Conservation (phyloP, 2,888 invertebrate genomes). For the Agriopis leucophaearia region DNA sequence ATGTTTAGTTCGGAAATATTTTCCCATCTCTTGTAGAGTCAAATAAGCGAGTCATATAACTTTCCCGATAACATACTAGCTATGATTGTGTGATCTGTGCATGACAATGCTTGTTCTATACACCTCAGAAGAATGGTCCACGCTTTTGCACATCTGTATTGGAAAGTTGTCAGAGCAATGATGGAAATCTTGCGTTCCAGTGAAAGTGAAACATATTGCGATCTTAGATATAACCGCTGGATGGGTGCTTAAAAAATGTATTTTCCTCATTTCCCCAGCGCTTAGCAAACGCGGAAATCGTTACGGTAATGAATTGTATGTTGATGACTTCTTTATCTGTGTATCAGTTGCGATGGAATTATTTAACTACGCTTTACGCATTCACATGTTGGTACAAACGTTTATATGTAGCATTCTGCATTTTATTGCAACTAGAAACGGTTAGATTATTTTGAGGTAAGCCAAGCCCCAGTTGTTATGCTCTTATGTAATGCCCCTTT, state of each 20-base stretch:
- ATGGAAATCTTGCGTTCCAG: conserved; percentile 69
- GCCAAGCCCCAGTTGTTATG: conserved; percentile 46
- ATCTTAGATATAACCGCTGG: conserved; percentile 45
- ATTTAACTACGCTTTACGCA: conserved; percentile 48
- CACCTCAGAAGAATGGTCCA: conserved; percentile 63
- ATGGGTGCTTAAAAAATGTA: conserved; percentile 49
- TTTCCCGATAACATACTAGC: conserved; percentile 66
- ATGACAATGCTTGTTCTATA: conserved; percentile 67
- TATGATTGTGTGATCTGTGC: conserved; percentile 66
- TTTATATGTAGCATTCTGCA: conserved; percentile 44
- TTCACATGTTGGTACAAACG: conserved; percentile 46
- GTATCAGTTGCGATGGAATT: conserved; percentile 46
- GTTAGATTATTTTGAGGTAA: conserved; percentile 52
- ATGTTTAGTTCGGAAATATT: conserved; percentile 26
- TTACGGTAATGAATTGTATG: conserved; percentile 55
- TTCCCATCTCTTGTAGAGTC: conserved; percentile 41
- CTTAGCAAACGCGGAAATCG: conserved; percentile 66
- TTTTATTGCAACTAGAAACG: conserved; percentile 58
- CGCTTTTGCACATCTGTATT: conserved; percentile 70
- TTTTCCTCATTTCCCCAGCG: conserved; percentile 70
- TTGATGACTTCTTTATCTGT: conserved; percentile 47
- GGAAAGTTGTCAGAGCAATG: conserved; percentile 77
- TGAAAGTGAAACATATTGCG: conserved; percentile 53
- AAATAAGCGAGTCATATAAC: conserved; percentile 54
- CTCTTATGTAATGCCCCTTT: conserved; percentile 43